Evolutionary conservation across 2,888 invertebrate genomes (phyloP), one percentile per base, ranked within the genome.

Genomic region (Willowsia nigromaculata): DNA sequence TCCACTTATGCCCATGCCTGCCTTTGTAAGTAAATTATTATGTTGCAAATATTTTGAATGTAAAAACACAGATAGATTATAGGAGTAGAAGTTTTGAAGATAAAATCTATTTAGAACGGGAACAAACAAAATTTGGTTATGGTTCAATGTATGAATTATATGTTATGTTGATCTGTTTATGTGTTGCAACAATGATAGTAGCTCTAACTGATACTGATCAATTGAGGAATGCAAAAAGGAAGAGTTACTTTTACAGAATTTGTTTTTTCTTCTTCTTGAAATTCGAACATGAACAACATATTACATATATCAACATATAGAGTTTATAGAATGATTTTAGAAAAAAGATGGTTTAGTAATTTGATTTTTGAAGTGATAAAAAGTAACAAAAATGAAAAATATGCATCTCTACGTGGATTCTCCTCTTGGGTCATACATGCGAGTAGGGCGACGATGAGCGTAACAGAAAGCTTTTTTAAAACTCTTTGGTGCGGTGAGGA

Each of bases 11-110:
- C 92, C 92, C 91, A 92, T 92, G 90, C 91, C 92, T 91, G 88
- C 91, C 40, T 93, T 93, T 71, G 93, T 93, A 92, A 93, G 93
- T 93, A 56, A 1, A 27, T 27, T 15, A 27, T 15, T 15, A 4
- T n/a, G 2, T 50, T 15, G 11, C 11, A 50, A 50, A 50, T 50
- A 50, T 15, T n/a, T 11, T n/a, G n/a, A n/a, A n/a, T n/a, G n/a
- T n/a, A n/a, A n/a, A n/a, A n/a, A n/a, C n/a, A n/a, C n/a, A n/a
- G n/a, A n/a, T n/a, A n/a, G n/a, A n/a, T n/a, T n/a, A n/a, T n/a
- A n/a, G n/a, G n/a, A n/a, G n/a, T n/a, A n/a, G n/a, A n/a, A n/a
- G n/a, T n/a, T n/a, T n/a, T n/a, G n/a, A n/a, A n/a, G n/a, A n/a
- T n/a, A n/a, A n/a, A n/a, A n/a, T n/a, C n/a, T n/a, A n/a, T n/a